A percentile compares a stretch with the other conserved stretches of the same genome.
Evolutionary conservation across 2,797 vertebrate species (phyloP).

Genomic region (Megaceryle alcyon): DNA sequence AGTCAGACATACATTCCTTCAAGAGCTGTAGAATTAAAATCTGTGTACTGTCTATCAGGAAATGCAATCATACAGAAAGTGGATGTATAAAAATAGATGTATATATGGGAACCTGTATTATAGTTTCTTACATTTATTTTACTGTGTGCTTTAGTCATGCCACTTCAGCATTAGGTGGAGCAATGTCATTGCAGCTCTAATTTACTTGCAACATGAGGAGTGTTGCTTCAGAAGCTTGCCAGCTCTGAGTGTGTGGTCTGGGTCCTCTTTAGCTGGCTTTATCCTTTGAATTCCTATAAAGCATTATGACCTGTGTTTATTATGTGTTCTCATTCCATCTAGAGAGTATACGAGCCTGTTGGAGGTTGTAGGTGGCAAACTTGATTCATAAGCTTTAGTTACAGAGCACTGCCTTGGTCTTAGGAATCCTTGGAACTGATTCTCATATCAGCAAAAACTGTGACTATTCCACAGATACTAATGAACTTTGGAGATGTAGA

Average conservation of each 20-base stretch:
- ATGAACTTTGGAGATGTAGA: background rate
- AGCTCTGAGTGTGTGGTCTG: background rate
- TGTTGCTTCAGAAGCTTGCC: background rate
- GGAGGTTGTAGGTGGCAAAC: background rate
- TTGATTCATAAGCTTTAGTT: background rate
- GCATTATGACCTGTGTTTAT: background rate
- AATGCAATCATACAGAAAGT: background rate
- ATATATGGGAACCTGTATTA: background rate
- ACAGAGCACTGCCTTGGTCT: background rate
- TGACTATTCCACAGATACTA: background rate
- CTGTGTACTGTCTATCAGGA: background rate
- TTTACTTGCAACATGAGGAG: background rate
- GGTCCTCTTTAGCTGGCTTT: background rate
- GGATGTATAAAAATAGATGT: background rate
- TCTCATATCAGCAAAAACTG: background rate
- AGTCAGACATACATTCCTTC: background rate
- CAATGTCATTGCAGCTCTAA: background rate
- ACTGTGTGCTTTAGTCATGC: background rate
- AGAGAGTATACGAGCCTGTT: background rate
- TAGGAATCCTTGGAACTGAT: background rate
- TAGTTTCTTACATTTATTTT: background rate
- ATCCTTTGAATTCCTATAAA: background rate
- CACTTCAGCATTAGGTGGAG: background rate
- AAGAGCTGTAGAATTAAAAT: background rate
- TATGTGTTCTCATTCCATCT: background rate